phyloP scores from a whole-genome alignment of 2,888 invertebrate genomes.

The Prosapia bicincta region DNA sequence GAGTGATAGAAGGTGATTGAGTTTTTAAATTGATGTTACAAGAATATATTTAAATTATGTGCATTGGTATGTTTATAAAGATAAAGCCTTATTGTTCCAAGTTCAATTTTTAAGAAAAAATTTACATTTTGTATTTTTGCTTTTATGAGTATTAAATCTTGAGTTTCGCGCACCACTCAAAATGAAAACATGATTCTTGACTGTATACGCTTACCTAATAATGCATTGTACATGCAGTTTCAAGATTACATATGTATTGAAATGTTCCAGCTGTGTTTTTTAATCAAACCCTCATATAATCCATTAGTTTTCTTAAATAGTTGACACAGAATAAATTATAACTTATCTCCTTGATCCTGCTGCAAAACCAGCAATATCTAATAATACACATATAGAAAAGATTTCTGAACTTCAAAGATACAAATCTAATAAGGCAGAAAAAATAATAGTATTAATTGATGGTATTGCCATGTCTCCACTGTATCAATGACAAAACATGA shows the following conservation, averaged over 20 bases:
- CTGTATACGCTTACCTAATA: not conserved
- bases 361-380: no score
- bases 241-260: not conserved
- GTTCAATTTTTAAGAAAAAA: not conserved
- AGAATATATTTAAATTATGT: not conserved
- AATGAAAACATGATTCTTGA: not conserved
- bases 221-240: not conserved
- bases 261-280: not conserved
- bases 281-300: not conserved
- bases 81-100: constrained; percentile 2
- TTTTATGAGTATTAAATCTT: not conserved
- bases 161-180: not conserved
- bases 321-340: not conserved
- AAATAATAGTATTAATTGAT: no score
- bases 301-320: not conserved
- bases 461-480: no score
- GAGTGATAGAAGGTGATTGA: not conserved
- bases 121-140: not conserved
- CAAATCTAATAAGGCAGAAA: no score
- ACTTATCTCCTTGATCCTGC: no score
- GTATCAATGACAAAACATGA: no score
- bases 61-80: not conserved
- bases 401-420: no score
- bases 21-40: not conserved
- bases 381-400: no score